Percentiles rank a stretch among this genome's conserved stretches.
These are phyloP conservation scores for Sebastolobus alascanus DNA, from an alignment of 2,797 vertebrate genomes.

Conservation along the genomic window DNA sequence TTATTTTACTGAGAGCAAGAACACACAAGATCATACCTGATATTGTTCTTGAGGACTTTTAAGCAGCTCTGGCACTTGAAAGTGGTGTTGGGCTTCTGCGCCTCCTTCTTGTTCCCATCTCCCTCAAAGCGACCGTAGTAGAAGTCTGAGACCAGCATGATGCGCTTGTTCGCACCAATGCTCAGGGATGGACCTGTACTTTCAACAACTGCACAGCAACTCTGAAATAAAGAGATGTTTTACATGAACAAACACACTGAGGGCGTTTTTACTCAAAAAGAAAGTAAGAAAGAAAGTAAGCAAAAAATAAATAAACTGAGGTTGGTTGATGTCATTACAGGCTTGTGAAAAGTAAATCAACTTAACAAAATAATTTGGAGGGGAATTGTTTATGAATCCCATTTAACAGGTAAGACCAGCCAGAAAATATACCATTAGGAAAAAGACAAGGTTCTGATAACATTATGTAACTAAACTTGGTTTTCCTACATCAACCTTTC, in stretches of 20 bases:
- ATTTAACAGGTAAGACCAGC: background rate
- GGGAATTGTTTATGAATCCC: background rate
- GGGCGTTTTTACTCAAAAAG: background rate
- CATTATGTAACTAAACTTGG: background rate
- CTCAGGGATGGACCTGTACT: constrained; percentile 74
- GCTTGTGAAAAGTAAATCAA: background rate
- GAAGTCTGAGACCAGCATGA: constrained; percentile 98
- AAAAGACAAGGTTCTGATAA: background rate
- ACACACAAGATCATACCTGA: constrained; percentile 86
- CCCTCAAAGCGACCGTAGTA: constrained; percentile 95
- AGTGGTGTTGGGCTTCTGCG: constrained; percentile 90
- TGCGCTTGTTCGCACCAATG: constrained; percentile 85
- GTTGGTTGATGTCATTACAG: background rate
- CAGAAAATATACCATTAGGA: background rate
- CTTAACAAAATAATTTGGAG: background rate
- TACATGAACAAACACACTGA: constrained; percentile 4
- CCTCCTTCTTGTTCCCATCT: constrained; percentile 82
- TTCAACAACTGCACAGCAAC: constrained; percentile 87
- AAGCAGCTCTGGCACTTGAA: constrained; percentile 99
- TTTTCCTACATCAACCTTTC: background rate
- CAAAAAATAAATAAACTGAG: background rate
- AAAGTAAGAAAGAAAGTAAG: background rate
- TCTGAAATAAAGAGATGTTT: constrained; percentile 79
- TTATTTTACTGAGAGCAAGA: background rate
- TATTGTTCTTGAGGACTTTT: constrained; percentile 98